Evolutionary conservation across 1,140 invertebrate species (phyloP).

Genomic region (Pseudachorutes palmiensis): DNA sequence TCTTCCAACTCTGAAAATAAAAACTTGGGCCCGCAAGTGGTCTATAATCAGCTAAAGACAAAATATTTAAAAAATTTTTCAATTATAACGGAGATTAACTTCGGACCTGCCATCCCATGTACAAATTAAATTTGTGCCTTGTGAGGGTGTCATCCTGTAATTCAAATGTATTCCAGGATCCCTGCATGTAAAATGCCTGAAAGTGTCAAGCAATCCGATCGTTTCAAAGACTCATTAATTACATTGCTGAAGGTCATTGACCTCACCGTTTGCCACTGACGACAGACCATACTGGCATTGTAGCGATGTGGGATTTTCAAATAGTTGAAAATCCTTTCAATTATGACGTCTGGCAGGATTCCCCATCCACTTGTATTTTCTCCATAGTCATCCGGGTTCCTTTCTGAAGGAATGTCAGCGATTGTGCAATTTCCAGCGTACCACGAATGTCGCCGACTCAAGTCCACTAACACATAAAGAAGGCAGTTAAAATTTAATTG

Average conservation of each 20-base stretch:
- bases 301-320: constrained; percentile 61
- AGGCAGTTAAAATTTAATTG: not conserved
- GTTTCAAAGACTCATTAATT: constrained; percentile 21
- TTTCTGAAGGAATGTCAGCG: not conserved
- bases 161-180: constrained; percentile 63
- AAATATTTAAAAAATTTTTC: too few species aligned
- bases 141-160: constrained; percentile 65
- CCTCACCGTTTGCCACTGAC: constrained; percentile 53
- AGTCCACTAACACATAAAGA: not conserved
- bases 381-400: constrained; percentile 23
- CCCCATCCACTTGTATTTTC: constrained; percentile 49
- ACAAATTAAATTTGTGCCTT: constrained; percentile 67
- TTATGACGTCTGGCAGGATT: constrained; percentile 61
- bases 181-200: constrained; percentile 60
- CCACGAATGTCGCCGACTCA: not conserved
- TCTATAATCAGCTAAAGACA: constrained; percentile 56
- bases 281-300: constrained; percentile 63
- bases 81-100: not conserved
- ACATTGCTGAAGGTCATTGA: not conserved
- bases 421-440: not conserved
- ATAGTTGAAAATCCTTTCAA: constrained; percentile 68
- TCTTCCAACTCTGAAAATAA: constrained; percentile 59
- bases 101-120: constrained; percentile 63
- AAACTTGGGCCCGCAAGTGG: constrained; percentile 63
- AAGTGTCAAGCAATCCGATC: constrained; percentile 7